phyloP scores from a whole-genome alignment of 92 coral and sea anemone genomes.

The Micromussa lordhowensis region DNA sequence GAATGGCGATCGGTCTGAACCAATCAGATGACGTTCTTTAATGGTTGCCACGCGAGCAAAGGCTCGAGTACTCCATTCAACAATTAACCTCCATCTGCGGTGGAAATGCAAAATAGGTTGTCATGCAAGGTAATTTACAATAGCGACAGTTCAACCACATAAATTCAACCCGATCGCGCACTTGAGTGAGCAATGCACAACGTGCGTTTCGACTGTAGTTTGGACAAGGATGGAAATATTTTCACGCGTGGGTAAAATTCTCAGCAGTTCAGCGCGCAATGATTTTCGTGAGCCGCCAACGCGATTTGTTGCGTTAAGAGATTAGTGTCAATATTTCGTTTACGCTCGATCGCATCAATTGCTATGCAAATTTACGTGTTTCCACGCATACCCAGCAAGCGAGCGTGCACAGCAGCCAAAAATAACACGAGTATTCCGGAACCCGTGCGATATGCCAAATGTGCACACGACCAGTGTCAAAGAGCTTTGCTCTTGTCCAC shows the following conservation, averaged over 20 bases:
- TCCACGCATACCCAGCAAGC: slow-evolving; percentile 27
- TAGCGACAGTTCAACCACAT: neutral
- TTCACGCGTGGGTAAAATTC: neutral
- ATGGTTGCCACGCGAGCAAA: slow-evolving; percentile 60
- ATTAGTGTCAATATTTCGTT: slow-evolving; percentile 50
- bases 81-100: slow-evolving; percentile 46
- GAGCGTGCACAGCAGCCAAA: slow-evolving; percentile 8
- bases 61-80: slow-evolving; percentile 42
- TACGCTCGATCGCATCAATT: slow-evolving; percentile 38
- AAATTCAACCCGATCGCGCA: neutral
- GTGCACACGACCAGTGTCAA: neutral
- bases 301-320: neutral
- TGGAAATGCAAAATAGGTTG: slow-evolving; percentile 36
- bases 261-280: no score
- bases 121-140: slow-evolving; percentile 37
- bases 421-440: no score
- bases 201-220: neutral
- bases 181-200: neutral
- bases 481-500: neutral
- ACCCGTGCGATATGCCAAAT: neutral
- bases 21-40: slow-evolving; percentile 19
- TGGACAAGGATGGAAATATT: neutral
- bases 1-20: slow-evolving; percentile 23
- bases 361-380: slow-evolving; percentile 39
- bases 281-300: slow-evolving; percentile 32